Conservation (phyloP, 1,140 invertebrate genomes). For the Neodiprion lecontei region DNA sequence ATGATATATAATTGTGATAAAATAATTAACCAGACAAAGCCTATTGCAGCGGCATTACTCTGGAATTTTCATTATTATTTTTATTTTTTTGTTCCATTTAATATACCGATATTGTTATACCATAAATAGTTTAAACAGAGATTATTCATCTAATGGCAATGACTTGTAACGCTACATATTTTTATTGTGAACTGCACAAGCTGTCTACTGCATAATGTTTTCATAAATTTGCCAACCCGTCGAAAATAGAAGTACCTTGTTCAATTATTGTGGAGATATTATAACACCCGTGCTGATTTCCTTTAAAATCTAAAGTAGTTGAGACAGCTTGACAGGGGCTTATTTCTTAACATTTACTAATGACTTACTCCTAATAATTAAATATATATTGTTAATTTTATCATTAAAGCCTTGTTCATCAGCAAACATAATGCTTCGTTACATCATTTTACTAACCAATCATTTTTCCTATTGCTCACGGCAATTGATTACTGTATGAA, state of each 20-base stretch:
- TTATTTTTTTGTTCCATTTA: neutral
- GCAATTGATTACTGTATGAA: no score
- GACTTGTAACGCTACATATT: neutral
- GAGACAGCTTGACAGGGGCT: constrained; percentile 49
- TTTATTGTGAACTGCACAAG: constrained; percentile 1
- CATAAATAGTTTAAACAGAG: neutral
- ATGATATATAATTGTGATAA: neutral
- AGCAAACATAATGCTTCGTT: constrained; percentile 59
- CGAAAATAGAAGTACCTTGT: no score
- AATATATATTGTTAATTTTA: constrained; percentile 54
- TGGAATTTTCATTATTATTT: neutral
- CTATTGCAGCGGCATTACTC: neutral
- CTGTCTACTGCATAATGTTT: neutral
- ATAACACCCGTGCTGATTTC: neutral
- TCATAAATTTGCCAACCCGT: neutral
- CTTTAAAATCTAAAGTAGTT: neutral
- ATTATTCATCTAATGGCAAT: neutral
- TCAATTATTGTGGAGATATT: neutral
- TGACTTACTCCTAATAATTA: constrained; percentile 29
- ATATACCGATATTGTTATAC: neutral
- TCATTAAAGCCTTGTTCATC: constrained; percentile 43
- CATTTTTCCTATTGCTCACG: constrained; percentile 20
- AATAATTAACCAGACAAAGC: neutral
- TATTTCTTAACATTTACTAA: constrained; percentile 33
- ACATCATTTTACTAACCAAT: constrained; percentile 52